Percentiles rank a stretch among this genome's conserved stretches.
phyloP scores from a whole-genome alignment of 2,797 vertebrate genomes.

The Bovichtus variegatus region DNA sequence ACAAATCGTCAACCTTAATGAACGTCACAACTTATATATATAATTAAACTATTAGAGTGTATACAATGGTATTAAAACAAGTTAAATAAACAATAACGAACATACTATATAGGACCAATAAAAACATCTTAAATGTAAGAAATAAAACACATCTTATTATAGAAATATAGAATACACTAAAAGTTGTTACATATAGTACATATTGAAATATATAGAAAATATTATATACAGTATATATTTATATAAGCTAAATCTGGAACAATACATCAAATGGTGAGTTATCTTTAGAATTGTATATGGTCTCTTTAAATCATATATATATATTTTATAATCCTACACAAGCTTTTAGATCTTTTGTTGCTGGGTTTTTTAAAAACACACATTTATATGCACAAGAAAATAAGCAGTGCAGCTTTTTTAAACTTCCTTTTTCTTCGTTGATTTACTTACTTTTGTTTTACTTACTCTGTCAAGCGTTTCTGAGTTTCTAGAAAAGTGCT shows the following conservation, averaged over 20 bases:
- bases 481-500: no score
- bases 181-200: neutral
- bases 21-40: neutral
- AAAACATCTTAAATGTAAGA: neutral
- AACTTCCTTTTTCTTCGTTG: no score
- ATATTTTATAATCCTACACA: no score
- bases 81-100: neutral
- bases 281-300: neutral
- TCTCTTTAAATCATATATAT: no score
- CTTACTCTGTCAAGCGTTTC: no score
- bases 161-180: neutral
- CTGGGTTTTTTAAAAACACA: no score
- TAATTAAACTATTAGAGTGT: neutral
- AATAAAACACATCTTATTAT: neutral
- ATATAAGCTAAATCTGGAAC: neutral
- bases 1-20: constrained; percentile 7
- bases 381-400: no score
- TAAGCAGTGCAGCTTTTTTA: no score
- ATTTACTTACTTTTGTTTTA: no score
- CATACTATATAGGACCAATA: neutral
- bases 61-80: neutral
- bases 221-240: neutral
- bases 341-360: no score
- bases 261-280: neutral
- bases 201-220: neutral